These are phyloP conservation scores for Anarsia innoxiella DNA, from an alignment of 2,888 invertebrate genomes.

Conservation along the genomic window DNA sequence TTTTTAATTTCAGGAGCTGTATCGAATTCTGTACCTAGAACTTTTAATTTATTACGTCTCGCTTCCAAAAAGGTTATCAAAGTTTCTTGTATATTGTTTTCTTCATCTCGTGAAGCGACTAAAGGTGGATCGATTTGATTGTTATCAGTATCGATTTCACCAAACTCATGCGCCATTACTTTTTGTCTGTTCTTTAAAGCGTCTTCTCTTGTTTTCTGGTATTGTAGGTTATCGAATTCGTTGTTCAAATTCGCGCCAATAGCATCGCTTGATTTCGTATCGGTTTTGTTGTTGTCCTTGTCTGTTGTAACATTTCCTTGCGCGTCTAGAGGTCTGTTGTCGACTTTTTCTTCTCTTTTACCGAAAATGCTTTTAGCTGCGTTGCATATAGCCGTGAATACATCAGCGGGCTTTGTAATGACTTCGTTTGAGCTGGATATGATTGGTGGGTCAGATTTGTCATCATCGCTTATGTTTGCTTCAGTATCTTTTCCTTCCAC, in stretches of 20 bases:
- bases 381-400: conserved; percentile 39
- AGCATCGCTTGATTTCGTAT: conserved; percentile 40
- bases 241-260: conserved; percentile 48
- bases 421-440: too few relatives aligned
- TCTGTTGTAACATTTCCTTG: conserved; percentile 52
- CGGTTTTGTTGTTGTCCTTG: conserved; percentile 24
- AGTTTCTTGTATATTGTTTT: conserved; percentile 41
- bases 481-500: conserved; percentile 25
- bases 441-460: not conserved
- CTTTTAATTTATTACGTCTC: conserved; percentile 50
- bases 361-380: conserved; percentile 54
- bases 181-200: conserved; percentile 66
- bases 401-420: not conserved
- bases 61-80: conserved; percentile 45
- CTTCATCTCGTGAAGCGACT: conserved; percentile 36
- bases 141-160: conserved; percentile 46
- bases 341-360: conserved; percentile 40
- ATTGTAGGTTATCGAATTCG: conserved; percentile 42
- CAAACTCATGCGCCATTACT: conserved; percentile 68
- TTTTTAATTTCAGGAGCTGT: conserved; percentile 9
- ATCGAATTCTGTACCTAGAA: conserved; percentile 44
- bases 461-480: not conserved
- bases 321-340: conserved; percentile 43
- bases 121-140: conserved; percentile 30
- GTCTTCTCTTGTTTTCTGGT: conserved; percentile 52